Evolutionary conservation across 2,113 vertebrate genomes (phyloP).

Genomic region (Dipodomys stephensi): DNA sequence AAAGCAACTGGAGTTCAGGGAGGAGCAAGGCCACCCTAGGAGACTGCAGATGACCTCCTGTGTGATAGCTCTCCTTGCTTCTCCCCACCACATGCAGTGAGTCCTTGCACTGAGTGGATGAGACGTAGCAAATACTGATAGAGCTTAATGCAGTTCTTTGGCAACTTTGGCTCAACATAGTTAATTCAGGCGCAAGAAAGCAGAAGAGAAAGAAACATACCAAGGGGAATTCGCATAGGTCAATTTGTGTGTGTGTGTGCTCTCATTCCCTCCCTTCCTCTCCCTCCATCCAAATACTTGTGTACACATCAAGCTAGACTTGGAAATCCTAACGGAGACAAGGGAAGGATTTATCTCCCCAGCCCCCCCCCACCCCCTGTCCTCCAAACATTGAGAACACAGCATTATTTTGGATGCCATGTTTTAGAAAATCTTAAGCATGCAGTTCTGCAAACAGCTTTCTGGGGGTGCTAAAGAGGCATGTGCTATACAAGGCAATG

Average conservation of each 20-base stretch:
- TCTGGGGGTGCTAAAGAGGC: rapidly evolving
- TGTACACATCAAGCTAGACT: no score
- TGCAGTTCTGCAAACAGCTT: not conserved
- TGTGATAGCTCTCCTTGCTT: not conserved
- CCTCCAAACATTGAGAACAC: not conserved
- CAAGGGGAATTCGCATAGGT: not conserved
- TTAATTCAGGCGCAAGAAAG: not conserved
- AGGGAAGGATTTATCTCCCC: not conserved
- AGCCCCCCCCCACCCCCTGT: no score
- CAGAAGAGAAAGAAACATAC: not conserved
- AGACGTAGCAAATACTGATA: not conserved
- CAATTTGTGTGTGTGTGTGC: not conserved
- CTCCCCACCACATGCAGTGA: no score
- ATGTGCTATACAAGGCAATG: not conserved
- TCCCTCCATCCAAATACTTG: not conserved
- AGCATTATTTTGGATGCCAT: not conserved
- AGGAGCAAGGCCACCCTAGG: not conserved
- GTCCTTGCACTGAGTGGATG: not conserved
- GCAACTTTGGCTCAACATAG: not conserved
- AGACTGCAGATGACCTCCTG: not conserved
- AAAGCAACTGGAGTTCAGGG: not conserved
- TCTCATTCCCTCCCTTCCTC: no score
- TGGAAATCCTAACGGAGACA: not conserved
- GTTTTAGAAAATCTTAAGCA: not conserved
- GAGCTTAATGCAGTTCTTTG: not conserved